Conservation (phyloP, 2,113 vertebrate genomes). For the Carassius auratus region DNA sequence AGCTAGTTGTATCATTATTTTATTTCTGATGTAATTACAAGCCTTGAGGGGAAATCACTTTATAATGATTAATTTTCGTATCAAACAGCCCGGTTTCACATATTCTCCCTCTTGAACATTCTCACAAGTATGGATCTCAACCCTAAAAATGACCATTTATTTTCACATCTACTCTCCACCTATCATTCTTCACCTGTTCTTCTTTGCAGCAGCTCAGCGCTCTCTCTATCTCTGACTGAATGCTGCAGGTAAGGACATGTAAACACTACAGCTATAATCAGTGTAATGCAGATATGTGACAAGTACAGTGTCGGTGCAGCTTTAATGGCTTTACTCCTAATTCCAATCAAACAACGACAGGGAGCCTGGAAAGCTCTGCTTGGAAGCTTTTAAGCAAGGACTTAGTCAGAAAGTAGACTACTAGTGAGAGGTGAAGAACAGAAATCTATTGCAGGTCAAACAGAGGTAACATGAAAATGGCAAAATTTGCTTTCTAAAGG, state of each 20-base stretch:
- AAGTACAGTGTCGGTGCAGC: slow-evolving; percentile 63
- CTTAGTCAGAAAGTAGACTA: slow-evolving; percentile 8
- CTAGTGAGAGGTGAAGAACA: background rate
- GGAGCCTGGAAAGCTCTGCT: slow-evolving; percentile 48
- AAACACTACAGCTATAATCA: slow-evolving; percentile 68
- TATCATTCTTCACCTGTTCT: slow-evolving; percentile 62
- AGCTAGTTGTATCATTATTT: background rate
- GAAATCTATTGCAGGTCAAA: slow-evolving; percentile 18
- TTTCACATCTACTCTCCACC: slow-evolving; percentile 46
- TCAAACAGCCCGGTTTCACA: background rate
- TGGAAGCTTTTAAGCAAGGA: slow-evolving; percentile 41
- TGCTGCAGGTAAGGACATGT: slow-evolving; percentile 58
- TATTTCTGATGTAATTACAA: slow-evolving; percentile 7
- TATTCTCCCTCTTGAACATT: background rate
- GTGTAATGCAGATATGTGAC: slow-evolving; percentile 65
- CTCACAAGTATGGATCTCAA: background rate
- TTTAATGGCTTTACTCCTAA: slow-evolving; percentile 77
- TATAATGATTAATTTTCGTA: slow-evolving; percentile 37
- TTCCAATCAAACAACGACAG: slow-evolving; percentile 63
- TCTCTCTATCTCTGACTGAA: slow-evolving; percentile 55
- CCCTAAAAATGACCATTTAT: background rate
- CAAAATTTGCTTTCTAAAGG: background rate
- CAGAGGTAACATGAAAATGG: slow-evolving; percentile 34
- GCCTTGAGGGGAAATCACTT: slow-evolving; percentile 18
- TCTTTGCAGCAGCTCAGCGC: slow-evolving; percentile 63